Base-by-base conservation (phyloP, 1,140 invertebrate species). In the Nasonia longicornis region DNA sequence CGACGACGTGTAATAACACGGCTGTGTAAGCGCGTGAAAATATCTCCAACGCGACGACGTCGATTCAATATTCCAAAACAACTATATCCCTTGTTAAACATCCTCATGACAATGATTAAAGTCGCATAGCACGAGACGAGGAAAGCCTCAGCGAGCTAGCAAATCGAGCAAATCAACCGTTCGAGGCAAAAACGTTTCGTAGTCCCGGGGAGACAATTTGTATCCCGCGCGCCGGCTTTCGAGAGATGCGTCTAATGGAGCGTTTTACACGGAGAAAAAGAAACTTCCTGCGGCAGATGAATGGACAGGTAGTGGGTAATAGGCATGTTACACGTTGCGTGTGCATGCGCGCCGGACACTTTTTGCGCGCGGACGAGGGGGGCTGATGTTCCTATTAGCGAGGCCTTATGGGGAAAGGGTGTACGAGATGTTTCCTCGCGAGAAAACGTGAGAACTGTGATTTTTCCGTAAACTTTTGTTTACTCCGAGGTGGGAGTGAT, bases 231-330 rank as follows among this genome's bases (percentile, higher is more conserved):
- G 48, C 10, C 22, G 2, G 7, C 52, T 35, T 7, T 11, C 26
- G 26, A 71, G 35, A 70, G 20, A 7, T 3, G 52, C 4, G 72
- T 52, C 72, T 74, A 74, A 74, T 74, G 72, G 72, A 74, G n/a
- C 72, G 26, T 74, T 74, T 74, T 48, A 52, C 38, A 20, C 4
- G 20, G 52, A n/a, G 16, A 1, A 58, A n/a, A 58, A 58, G 20
- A n/a, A 58, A n/a, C 52, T 58, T n/a, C 14, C 20, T 20, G 52
- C 52, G 6, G 16, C 52, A 20, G 52, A 58, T n/a, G 52, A 20
- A 58, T 58, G 52, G 52, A 58, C 52, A 58, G 52, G 16, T n/a
- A 58, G 20, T 58, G 52, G 20, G 52, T 58, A 58, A 58, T 58
- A 58, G 52, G 52, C 20, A 58, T 58, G 3, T 52, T 52, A 52